These are phyloP conservation scores for Cherax quadricarinatus DNA, from an alignment of 1,140 invertebrate genomes.

Conservation along the genomic window DNA sequence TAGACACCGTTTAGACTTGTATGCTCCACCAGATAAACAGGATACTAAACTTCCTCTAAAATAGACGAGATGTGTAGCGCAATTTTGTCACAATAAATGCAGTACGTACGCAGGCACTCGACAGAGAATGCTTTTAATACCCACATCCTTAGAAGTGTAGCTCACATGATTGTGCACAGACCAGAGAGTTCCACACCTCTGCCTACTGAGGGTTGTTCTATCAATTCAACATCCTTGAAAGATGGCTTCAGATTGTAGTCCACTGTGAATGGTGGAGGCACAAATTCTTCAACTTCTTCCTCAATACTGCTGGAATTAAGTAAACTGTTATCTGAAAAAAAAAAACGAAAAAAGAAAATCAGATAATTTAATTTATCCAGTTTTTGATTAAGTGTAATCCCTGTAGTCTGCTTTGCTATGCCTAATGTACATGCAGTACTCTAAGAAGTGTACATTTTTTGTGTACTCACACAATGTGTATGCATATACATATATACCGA, in stretches of 20 bases:
- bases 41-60: too few species aligned
- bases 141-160: neutral
- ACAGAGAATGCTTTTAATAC: neutral
- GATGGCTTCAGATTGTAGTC: constrained; percentile 59
- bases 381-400: too few species aligned
- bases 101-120: too few species aligned
- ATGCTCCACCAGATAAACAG: too few species aligned
- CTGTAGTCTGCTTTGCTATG: too few species aligned
- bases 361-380: neutral
- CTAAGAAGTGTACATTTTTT: too few species aligned
- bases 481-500: too few species aligned
- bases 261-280: constrained; percentile 69
- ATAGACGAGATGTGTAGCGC: too few species aligned
- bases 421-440: too few species aligned
- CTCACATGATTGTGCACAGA: constrained; percentile 64
- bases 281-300: constrained; percentile 55
- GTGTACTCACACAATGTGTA: too few species aligned
- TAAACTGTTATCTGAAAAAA: constrained; percentile 34
- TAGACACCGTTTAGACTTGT: too few species aligned
- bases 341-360: neutral
- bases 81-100: too few species aligned
- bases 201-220: constrained; percentile 29
- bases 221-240: constrained; percentile 48
- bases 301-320: constrained; percentile 48
- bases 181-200: constrained; percentile 53